These are phyloP conservation scores for Pantala flavescens DNA, from an alignment of 1,140 invertebrate species.

Conservation along the genomic window DNA sequence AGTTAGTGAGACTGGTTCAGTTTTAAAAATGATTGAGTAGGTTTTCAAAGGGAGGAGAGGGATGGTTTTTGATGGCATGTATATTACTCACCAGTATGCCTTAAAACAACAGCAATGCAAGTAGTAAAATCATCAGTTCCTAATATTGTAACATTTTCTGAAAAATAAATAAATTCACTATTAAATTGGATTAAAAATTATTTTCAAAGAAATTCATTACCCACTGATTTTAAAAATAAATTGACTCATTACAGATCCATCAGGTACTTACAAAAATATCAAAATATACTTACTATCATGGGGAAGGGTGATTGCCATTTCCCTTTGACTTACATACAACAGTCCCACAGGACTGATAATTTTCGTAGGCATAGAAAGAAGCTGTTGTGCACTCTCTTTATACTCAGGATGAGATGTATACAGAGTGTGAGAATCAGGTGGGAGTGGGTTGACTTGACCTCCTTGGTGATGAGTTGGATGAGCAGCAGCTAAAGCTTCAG, in stretches of 20 bases:
- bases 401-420: conserved; percentile 72
- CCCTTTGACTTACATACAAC: conserved; percentile 80
- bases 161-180: conserved; percentile 29
- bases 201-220: background rate
- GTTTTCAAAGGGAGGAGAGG: background rate
- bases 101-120: conserved; percentile 79
- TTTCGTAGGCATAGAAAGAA: conserved; percentile 62
- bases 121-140: conserved; percentile 91
- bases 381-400: conserved; percentile 67
- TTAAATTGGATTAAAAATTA: background rate
- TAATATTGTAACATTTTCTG: conserved; percentile 78
- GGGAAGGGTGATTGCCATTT: conserved; percentile 78
- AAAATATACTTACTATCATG: conserved; percentile 67
- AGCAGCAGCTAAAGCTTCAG: background rate
- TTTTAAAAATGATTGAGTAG: background rate
- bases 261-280: conserved; percentile 18
- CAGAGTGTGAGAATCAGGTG: conserved; percentile 63
- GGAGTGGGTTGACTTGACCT: conserved; percentile 36
- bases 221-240: background rate
- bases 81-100: conserved; percentile 67
- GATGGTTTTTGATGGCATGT: background rate
- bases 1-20: background rate
- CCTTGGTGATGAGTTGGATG: background rate
- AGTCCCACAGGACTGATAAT: conserved; percentile 72
- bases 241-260: background rate